phyloP scores from a whole-genome alignment of 2,888 invertebrate species.

The Heliconius charithonia region DNA sequence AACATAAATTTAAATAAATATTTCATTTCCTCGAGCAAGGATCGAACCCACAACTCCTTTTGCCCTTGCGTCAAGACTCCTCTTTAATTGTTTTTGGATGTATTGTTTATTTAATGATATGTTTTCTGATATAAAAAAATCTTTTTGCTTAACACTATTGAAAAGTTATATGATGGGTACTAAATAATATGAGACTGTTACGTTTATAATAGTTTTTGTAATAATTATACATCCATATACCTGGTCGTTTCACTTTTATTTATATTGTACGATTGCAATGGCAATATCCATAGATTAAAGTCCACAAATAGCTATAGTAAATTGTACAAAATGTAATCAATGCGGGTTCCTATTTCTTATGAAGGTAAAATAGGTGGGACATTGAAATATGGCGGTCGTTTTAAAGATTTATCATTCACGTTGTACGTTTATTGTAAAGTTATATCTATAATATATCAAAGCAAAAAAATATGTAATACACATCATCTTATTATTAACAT shows the following conservation, averaged over 20 bases:
- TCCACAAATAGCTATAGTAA: background rate
- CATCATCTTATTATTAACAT: background rate
- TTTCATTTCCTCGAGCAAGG: no score
- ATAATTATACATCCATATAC: background rate
- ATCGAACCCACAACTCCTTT: no score
- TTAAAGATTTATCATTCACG: background rate
- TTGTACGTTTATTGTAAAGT: background rate
- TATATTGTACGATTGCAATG: background rate
- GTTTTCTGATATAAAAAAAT: no score
- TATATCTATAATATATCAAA: background rate
- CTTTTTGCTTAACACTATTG: no score
- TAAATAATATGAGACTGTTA: background rate
- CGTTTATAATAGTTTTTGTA: background rate
- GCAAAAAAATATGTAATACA: background rate
- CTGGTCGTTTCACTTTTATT: slow-evolving; percentile 1
- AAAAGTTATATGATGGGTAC: no score
- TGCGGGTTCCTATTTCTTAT: background rate
- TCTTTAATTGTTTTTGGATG: no score
- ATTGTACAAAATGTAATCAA: background rate
- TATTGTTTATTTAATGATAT: no score
- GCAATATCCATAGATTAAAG: background rate
- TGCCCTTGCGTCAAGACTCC: no score
- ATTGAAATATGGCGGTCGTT: slow-evolving; percentile 1
- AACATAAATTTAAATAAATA: no score
- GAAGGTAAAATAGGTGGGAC: background rate